Percentiles rank a stretch among this genome's conserved stretches.
These are phyloP conservation scores for Epizoanthus rinbou DNA, from an alignment of 92 coral and sea anemone genomes.

Conservation along the genomic window DNA sequence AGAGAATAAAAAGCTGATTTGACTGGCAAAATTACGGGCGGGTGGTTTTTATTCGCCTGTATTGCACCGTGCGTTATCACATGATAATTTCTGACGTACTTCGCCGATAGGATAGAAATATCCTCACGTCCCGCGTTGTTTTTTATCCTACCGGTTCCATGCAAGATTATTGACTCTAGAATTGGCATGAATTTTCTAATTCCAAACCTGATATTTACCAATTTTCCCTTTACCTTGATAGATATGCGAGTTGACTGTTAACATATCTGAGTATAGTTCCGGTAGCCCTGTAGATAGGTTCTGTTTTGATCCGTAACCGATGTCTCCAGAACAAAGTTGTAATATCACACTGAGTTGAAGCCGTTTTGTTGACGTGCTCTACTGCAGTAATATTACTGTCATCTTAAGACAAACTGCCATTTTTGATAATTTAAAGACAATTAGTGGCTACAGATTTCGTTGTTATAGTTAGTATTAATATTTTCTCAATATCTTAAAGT, in stretches of 20 bases:
- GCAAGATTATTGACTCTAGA: constrained; percentile 3
- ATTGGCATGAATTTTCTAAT: background rate
- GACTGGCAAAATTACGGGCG: background rate
- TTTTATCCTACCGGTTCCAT: background rate
- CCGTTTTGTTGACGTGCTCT: background rate
- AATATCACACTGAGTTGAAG: background rate
- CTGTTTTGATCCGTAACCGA: too few species aligned
- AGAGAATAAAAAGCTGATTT: background rate
- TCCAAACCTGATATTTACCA: too few species aligned
- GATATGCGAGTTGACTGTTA: too few species aligned
- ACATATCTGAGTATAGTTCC: too few species aligned
- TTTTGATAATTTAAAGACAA: constrained; percentile 19
- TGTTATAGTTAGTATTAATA: constrained; percentile 16
- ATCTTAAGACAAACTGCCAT: background rate
- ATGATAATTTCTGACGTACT: constrained; percentile 28
- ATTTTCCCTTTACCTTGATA: too few species aligned
- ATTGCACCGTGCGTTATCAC: constrained; percentile 4
- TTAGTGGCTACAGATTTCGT: constrained; percentile 5
- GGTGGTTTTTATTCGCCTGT: background rate
- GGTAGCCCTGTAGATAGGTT: too few species aligned
- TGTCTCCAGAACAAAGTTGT: too few species aligned
- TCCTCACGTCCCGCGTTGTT: constrained; percentile 19
- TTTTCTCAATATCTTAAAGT: constrained; percentile 14
- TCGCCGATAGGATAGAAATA: constrained; percentile 4
- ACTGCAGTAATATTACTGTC: background rate